Conservation (phyloP, 2,113 vertebrate species). For the Hyperoodon ampullatus region DNA sequence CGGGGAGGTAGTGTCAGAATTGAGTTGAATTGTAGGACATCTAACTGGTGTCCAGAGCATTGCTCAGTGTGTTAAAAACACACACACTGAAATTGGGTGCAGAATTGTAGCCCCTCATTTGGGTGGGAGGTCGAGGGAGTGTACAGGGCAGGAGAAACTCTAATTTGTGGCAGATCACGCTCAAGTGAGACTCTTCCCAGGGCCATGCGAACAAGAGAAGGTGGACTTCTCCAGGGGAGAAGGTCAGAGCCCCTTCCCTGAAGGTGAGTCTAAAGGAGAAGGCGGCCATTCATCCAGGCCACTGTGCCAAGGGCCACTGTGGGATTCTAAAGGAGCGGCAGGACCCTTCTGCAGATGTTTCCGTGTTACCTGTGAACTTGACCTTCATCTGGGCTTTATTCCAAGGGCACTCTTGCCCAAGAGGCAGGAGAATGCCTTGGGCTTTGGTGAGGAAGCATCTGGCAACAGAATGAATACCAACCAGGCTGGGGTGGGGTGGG, state of each 20-base stretch:
- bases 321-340: neutral
- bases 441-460: neutral
- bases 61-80: neutral
- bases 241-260: neutral
- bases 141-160: neutral
- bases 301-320: accelerated
- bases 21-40: neutral
- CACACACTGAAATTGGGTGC: neutral
- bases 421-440: neutral
- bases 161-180: neutral
- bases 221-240: neutral
- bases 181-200: neutral
- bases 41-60: neutral
- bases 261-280: accelerated
- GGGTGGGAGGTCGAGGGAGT: neutral
- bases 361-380: neutral
- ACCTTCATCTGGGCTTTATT: neutral
- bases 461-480: neutral
- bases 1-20: neutral
- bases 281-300: neutral
- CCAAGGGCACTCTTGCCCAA: neutral
- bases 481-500: neutral
- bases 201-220: neutral
- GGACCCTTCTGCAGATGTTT: neutral
- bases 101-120: neutral